phyloP scores from a whole-genome alignment of 2,888 invertebrate species.

The Agrotis segetum region DNA sequence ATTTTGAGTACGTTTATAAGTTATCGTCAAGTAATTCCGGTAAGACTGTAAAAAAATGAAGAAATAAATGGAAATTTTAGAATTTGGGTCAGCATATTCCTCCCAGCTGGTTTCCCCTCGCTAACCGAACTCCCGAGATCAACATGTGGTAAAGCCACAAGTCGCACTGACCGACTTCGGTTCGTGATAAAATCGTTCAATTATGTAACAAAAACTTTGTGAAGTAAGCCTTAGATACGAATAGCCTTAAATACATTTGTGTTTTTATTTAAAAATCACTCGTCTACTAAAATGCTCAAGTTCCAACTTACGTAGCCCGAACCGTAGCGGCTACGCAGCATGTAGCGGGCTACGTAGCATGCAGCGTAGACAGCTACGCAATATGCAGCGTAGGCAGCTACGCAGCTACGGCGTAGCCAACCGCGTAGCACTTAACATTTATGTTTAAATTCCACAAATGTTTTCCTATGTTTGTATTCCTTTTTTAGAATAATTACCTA shows the following conservation, averaged over 20 bases:
- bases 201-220: not conserved
- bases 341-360: conserved; percentile 5
- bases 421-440: not conserved
- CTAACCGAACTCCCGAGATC: not conserved
- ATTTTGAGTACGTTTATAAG: not conserved
- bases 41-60: not conserved
- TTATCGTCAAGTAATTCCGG: not conserved
- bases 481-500: not conserved
- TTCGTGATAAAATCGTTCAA: not conserved
- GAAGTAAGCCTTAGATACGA: not conserved
- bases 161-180: not conserved
- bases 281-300: too few species aligned
- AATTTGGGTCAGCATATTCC: not conserved
- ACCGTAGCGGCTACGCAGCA: conserved; percentile 2
- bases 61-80: not conserved
- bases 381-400: not conserved
- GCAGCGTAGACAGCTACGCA: conserved; percentile 13
- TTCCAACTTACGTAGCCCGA: not conserved
- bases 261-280: too few species aligned
- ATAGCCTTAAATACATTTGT: not conserved
- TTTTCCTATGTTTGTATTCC: not conserved
- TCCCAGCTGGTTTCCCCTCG: too few species aligned
- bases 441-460: not conserved
- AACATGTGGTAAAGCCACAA: conserved; percentile 3
- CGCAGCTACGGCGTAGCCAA: conserved; percentile 11